Conservation (phyloP, 2,797 vertebrate species). For the Poeciliopsis turneri region DNA sequence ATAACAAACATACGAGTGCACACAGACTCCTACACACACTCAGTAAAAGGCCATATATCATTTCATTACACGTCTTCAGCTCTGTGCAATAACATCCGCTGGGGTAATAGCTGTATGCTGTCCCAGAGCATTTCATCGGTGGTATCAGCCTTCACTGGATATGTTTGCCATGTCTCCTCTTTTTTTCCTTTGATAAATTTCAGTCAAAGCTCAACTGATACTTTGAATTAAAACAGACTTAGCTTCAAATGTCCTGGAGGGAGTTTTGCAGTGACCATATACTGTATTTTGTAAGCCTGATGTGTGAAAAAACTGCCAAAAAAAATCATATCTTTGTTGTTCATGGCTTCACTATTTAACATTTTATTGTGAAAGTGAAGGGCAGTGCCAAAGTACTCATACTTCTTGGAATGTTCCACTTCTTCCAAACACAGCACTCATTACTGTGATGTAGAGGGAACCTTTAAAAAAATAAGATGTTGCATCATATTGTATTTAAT, state of each 20-base stretch:
- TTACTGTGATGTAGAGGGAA: not conserved
- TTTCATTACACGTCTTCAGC: conserved; percentile 71
- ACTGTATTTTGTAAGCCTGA: conserved; percentile 9
- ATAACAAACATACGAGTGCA: conserved; percentile 49
- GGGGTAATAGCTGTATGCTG: conserved; percentile 69
- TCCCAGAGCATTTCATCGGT: conserved; percentile 71
- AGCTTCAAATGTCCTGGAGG: conserved; percentile 23
- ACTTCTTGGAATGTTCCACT: not conserved
- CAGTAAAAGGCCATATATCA: conserved; percentile 74
- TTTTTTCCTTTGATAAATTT: conserved; percentile 68
- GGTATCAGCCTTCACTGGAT: conserved; percentile 62
- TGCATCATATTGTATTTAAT: too few relatives aligned
- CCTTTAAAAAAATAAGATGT: not conserved
- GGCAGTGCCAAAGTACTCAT: not conserved
- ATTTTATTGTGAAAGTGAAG: not conserved
- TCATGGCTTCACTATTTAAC: not conserved
- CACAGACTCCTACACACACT: conserved; percentile 51
- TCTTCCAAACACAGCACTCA: not conserved
- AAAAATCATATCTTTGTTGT: not conserved
- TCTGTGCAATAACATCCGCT: conserved; percentile 75
- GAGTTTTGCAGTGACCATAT: conserved; percentile 3
- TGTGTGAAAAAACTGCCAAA: not conserved
- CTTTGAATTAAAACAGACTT: conserved; percentile 64
- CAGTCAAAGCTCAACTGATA: conserved; percentile 64
- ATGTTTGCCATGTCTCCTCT: conserved; percentile 44